These are phyloP conservation scores for Lycia hirtaria DNA, from an alignment of 2,888 invertebrate genomes.

Conservation along the genomic window DNA sequence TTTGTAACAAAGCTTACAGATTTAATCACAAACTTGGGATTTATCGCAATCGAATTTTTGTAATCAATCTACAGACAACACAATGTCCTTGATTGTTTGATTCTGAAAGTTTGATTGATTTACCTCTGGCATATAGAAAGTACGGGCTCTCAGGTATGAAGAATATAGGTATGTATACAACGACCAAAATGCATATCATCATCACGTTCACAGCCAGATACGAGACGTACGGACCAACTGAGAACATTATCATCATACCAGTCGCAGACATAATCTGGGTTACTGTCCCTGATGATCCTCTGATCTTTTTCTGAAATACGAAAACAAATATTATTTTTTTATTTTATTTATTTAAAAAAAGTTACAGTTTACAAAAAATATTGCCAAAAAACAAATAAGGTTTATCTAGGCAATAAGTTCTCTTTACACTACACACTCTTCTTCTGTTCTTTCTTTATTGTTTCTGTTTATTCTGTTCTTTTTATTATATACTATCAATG, in stretches of 20 bases:
- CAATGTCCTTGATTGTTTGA: background rate
- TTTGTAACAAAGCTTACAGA: too few relatives aligned
- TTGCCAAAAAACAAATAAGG: too few relatives aligned
- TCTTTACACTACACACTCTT: too few relatives aligned
- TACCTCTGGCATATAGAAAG: conserved; percentile 58
- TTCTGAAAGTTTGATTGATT: conserved; percentile 3
- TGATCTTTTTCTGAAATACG: conserved; percentile 54
- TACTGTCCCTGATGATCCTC: conserved; percentile 56
- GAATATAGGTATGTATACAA: conserved; percentile 46
- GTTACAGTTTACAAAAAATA: too few relatives aligned
- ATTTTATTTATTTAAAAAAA: too few relatives aligned
- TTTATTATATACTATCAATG: too few relatives aligned
- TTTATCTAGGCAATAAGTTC: too few relatives aligned
- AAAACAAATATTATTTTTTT: too few relatives aligned
- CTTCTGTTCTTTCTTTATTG: too few relatives aligned
- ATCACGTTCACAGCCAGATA: conserved; percentile 48
- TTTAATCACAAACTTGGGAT: background rate
- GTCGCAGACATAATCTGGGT: conserved; percentile 52
- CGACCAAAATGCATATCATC: conserved; percentile 34
- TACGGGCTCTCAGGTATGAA: conserved; percentile 60
- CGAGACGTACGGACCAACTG: conserved; percentile 55
- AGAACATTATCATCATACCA: conserved; percentile 53
- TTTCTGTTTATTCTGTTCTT: too few relatives aligned
- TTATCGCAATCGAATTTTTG: background rate
- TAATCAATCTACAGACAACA: too few relatives aligned